These are phyloP conservation scores for Lordiphosa fenestrarum DNA, from an alignment of 2,888 invertebrate genomes.

Conservation along the genomic window DNA sequence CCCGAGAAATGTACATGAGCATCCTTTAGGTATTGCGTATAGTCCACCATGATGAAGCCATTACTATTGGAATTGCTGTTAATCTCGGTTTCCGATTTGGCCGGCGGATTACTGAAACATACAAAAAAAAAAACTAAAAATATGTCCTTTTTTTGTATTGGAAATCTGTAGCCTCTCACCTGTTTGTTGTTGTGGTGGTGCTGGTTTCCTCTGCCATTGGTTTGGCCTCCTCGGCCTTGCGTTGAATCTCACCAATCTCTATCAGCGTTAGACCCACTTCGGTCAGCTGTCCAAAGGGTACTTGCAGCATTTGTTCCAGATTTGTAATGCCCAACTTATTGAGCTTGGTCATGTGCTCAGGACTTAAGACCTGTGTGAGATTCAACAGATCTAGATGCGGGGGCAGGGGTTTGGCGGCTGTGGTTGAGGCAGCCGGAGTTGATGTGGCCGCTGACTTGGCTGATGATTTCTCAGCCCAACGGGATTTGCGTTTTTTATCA, in stretches of 20 bases:
- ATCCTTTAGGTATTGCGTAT: constrained; percentile 80
- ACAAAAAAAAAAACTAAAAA: too few species aligned
- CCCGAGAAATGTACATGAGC: constrained; percentile 76
- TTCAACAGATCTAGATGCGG: constrained; percentile 83
- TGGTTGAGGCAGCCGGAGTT: background rate
- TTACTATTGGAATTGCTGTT: constrained; percentile 70
- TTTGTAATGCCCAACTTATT: constrained; percentile 83
- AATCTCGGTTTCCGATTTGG: constrained; percentile 45
- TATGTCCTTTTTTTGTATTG: background rate
- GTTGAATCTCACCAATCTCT: constrained; percentile 84
- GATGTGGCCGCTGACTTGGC: constrained; percentile 8
- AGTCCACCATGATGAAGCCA: constrained; percentile 76
- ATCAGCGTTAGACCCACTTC: constrained; percentile 83
- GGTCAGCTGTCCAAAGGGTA: constrained; percentile 84
- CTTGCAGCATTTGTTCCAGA: constrained; percentile 83
- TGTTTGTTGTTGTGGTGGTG: constrained; percentile 18
- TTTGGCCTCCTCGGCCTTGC: constrained; percentile 80
- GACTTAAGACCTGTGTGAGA: constrained; percentile 82
- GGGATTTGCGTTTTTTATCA: constrained; percentile 78
- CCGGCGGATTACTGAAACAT: constrained; percentile 18
- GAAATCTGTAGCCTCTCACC: background rate
- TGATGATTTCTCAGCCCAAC: constrained; percentile 75
- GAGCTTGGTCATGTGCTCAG: constrained; percentile 83
- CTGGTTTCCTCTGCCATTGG: constrained; percentile 20
- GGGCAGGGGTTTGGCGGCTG: constrained; percentile 42